phyloP scores from a whole-genome alignment of 35 echinoderm and acorn worm species.

The Ophioderma brevispina region DNA sequence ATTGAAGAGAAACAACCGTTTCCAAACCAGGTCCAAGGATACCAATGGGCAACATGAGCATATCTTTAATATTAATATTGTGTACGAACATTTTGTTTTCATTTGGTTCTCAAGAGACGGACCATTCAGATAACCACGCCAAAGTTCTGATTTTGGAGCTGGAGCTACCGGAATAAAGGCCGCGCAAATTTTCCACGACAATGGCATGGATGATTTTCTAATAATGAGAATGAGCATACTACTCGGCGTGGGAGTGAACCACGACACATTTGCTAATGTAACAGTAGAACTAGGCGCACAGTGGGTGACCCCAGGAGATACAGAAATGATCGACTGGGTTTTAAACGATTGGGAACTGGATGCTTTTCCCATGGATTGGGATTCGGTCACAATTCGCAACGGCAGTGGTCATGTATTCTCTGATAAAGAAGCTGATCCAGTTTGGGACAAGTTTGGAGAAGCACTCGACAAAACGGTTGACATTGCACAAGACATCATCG shows the following conservation, averaged over 20 bases:
- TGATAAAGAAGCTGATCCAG: not conserved
- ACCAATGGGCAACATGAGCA: too few relatives aligned
- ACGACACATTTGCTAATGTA: conserved; percentile 13
- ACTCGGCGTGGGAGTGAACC: conserved; percentile 18
- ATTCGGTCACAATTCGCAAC: not conserved
- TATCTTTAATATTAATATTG: too few relatives aligned
- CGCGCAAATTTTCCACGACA: conserved; percentile 9
- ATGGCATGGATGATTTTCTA: conserved; percentile 48
- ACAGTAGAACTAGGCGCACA: not conserved
- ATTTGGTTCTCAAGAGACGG: too few relatives aligned
- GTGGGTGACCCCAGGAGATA: not conserved
- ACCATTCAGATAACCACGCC: conserved; percentile 14
- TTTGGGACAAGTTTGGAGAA: not conserved
- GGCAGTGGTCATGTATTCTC: not conserved
- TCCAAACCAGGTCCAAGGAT: too few relatives aligned
- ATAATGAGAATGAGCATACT: conserved; percentile 32
- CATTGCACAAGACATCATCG: conserved; percentile 8
- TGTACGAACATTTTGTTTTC: too few relatives aligned
- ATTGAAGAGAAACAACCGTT: too few relatives aligned
- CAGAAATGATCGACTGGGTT: not conserved
- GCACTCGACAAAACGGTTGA: not conserved
- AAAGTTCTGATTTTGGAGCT: conserved; percentile 38
- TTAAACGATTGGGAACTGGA: not conserved
- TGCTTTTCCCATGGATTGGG: not conserved
- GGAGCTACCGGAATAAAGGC: conserved; percentile 38